Base-by-base conservation (phyloP, 1,140 invertebrate genomes). In the Microplitis mediator region DNA sequence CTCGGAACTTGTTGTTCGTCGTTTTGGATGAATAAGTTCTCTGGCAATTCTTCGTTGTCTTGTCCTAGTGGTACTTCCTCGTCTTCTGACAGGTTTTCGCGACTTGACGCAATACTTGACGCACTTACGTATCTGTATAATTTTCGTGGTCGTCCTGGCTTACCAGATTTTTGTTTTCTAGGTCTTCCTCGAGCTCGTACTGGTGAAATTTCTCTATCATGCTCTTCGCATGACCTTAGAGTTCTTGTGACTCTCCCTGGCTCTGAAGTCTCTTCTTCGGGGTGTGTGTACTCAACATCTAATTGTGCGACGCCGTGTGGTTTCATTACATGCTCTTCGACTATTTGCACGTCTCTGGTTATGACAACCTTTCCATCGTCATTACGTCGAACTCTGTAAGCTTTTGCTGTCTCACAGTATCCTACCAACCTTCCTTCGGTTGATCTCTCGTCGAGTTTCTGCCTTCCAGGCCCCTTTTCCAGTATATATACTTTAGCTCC, bases 401-500 rank as follows among this genome's bases (percentile, higher is more conserved):
- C 52, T 4, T 54, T 5, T n/a, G 4, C 52, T 2, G 13, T n/a
- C n/a, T 54, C 52, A 4, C n/a, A 3, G n/a, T 54, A 54, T 2
- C 52, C 52, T 2, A 54, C 52, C 3, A 54, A 23, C 3, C 52
- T n/a, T 56, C 52, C 45, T 9, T 31, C 64, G 6, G 11, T 4
- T n/a, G 50, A n/a, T 69, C 51, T 16, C 2, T 54, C 16, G 4
- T 52, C 66, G 11, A 32, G n/a, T 1, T 54, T 52, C 4, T 34
- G 11, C 4, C 23, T 0, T 32, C 66, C 66, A 3, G 52, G 3
- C 23, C 8, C 14, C 62, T 73, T 75, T 14, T 72, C 39, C 9
- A 74, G 62, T 35, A 71, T 71, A 56, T 69, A 76, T 31, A 45
- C 67, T 36, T 69, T 65, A 8, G 58, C 65, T 4, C 76, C 74